Percentiles rank a stretch among this genome's conserved stretches.
These are phyloP conservation scores for Phoronis australis DNA, from an alignment of 2,888 invertebrate genomes.

Conservation along the genomic window DNA sequence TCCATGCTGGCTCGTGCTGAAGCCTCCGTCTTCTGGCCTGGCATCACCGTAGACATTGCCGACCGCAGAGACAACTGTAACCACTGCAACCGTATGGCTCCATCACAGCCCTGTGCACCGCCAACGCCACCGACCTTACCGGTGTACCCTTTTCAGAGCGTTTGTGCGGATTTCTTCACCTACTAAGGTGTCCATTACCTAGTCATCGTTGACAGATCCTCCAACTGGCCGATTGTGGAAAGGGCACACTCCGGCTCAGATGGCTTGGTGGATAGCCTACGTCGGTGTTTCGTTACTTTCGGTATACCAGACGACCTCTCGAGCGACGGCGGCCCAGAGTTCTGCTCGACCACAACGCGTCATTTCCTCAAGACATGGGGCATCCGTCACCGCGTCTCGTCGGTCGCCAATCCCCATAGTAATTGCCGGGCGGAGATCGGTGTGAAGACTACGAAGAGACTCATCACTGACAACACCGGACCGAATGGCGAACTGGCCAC, in stretches of 20 bases:
- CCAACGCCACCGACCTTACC: constrained; percentile 14
- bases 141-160: constrained; percentile 20
- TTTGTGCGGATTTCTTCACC: no score
- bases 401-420: constrained; percentile 25
- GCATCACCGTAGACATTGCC: constrained; percentile 4
- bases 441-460: constrained; percentile 25
- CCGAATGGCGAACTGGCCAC: no score
- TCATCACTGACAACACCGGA: constrained; percentile 25
- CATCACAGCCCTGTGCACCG: constrained; percentile 21
- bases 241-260: constrained; percentile 8
- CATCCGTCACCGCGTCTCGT: constrained; percentile 25
- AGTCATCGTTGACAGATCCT: constrained; percentile 20
- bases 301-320: constrained; percentile 20
- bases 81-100: constrained; percentile 17
- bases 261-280: constrained; percentile 13
- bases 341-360: constrained; percentile 8
- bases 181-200: constrained; percentile 17
- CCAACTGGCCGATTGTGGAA: constrained; percentile 22
- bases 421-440: constrained; percentile 27
- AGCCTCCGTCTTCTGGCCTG: no score
- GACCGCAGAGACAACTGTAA: constrained; percentile 3
- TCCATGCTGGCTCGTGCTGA: constrained; percentile 18
- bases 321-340: constrained; percentile 20
- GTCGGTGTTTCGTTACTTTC: constrained; percentile 17
- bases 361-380: constrained; percentile 18